phyloP scores from a whole-genome alignment of 2,888 invertebrate genomes.

The Apamea anceps region DNA sequence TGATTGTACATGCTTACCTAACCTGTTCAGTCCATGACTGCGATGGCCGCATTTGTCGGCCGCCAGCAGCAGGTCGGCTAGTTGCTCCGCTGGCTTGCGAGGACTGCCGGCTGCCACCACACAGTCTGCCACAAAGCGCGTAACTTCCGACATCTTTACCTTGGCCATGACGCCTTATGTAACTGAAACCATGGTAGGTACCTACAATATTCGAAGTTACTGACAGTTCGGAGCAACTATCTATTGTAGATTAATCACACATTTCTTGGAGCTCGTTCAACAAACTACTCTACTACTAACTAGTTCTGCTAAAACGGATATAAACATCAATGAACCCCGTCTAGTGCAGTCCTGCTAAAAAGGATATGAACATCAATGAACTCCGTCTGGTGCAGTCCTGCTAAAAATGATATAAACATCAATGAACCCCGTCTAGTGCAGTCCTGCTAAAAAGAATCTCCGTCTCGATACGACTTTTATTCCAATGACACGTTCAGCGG shows the following conservation, averaged over 20 bases:
- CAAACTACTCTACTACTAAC: too few relatives aligned
- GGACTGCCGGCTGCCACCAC: constrained; percentile 16
- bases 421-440: neutral
- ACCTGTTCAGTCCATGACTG: constrained; percentile 38
- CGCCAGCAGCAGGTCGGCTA: constrained; percentile 25
- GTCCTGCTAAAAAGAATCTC: neutral
- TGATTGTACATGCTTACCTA: constrained; percentile 17
- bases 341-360: neutral
- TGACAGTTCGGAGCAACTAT: too few relatives aligned
- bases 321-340: neutral
- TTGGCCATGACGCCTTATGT: constrained; percentile 3
- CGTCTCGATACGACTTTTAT: too few relatives aligned
- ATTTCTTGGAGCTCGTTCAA: neutral
- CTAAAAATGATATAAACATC: too few relatives aligned
- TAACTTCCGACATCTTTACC: neutral
- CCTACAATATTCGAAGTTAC: neutral
- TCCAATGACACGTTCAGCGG: neutral
- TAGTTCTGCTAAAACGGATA: neutral
- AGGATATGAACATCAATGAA: too few relatives aligned
- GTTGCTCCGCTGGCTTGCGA: constrained; percentile 9
- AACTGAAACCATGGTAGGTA: constrained; percentile 13
- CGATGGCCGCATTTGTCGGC: constrained; percentile 29
- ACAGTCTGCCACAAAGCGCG: constrained; percentile 28
- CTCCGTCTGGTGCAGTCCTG: too few relatives aligned
- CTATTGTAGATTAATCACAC: neutral